Percentiles rank a stretch among this genome's conserved stretches.
Conservation (phyloP, 2,797 vertebrate genomes). For the Coluber constrictor region DNA sequence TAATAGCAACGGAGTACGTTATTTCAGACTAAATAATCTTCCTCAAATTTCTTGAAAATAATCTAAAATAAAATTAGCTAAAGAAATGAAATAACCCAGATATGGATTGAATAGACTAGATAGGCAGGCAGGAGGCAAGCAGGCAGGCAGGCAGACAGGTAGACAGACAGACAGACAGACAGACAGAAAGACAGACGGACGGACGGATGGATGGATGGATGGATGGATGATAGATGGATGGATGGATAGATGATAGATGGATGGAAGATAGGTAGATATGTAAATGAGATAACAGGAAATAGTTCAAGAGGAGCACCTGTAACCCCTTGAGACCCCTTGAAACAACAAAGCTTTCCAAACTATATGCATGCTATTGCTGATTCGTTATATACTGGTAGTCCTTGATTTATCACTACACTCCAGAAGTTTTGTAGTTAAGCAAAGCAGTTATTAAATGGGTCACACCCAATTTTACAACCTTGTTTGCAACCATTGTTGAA, state of each 20-base stretch:
- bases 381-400: background rate
- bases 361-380: background rate
- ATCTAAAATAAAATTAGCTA: background rate
- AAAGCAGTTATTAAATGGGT: background rate
- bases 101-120: background rate
- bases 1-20: background rate
- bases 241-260: too few species aligned
- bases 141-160: too few species aligned
- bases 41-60: background rate
- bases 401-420: background rate
- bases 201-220: too few species aligned
- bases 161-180: too few species aligned
- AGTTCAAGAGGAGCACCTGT: background rate
- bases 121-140: too few species aligned
- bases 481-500: background rate
- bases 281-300: background rate
- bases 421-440: background rate
- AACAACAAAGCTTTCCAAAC: background rate
- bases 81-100: background rate
- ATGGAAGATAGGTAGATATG: too few species aligned
- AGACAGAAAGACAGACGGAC: too few species aligned
- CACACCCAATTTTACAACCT: background rate
- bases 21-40: background rate
- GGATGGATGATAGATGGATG: too few species aligned
- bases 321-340: background rate